A percentile compares a stretch with the other conserved stretches of the same genome.
Evolutionary conservation across 2,888 invertebrate genomes (phyloP).

Genomic region (Leucophora obtusa): DNA sequence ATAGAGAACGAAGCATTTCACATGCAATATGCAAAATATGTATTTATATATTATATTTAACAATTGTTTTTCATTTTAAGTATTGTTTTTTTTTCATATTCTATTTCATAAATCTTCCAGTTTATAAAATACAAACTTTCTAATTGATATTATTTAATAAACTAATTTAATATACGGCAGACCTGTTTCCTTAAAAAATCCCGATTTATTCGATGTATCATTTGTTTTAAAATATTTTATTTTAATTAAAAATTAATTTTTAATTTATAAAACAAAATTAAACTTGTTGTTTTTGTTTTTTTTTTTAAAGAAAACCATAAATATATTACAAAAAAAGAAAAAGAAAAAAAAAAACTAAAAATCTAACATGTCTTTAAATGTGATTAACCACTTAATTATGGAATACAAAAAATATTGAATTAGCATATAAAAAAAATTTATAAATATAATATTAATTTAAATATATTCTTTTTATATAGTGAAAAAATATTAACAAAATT

Average conservation of each 20-base stretch:
- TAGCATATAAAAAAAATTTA: slow-evolving; percentile 17
- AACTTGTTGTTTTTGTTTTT: neutral
- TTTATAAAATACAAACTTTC: slow-evolving; percentile 20
- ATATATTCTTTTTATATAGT: slow-evolving; percentile 51
- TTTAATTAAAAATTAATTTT: neutral
- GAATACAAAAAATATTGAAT: slow-evolving; percentile 49
- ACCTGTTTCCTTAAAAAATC: neutral
- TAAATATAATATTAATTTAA: slow-evolving; percentile 47
- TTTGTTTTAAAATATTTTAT: slow-evolving; percentile 4
- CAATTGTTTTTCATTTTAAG: slow-evolving; percentile 41
- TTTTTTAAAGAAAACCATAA: neutral
- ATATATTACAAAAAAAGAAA: neutral
- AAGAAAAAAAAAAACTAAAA: neutral
- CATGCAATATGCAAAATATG: slow-evolving; percentile 60
- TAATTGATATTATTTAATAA: slow-evolving; percentile 41
- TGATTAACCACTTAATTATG: slow-evolving; percentile 45
- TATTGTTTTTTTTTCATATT: slow-evolving; percentile 48
- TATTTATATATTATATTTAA: slow-evolving; percentile 56
- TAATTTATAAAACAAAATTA: slow-evolving; percentile 8
- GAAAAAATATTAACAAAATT: slow-evolving; percentile 46
- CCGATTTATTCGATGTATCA: neutral
- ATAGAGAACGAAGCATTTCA: slow-evolving; percentile 55
- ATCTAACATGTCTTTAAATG: slow-evolving; percentile 51
- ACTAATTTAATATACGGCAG: slow-evolving; percentile 17
- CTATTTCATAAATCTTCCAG: slow-evolving; percentile 47